Evolutionary conservation across 53 echinoderm and acorn worm genomes (phyloP).

Genomic region (Actinopyga echinites): DNA sequence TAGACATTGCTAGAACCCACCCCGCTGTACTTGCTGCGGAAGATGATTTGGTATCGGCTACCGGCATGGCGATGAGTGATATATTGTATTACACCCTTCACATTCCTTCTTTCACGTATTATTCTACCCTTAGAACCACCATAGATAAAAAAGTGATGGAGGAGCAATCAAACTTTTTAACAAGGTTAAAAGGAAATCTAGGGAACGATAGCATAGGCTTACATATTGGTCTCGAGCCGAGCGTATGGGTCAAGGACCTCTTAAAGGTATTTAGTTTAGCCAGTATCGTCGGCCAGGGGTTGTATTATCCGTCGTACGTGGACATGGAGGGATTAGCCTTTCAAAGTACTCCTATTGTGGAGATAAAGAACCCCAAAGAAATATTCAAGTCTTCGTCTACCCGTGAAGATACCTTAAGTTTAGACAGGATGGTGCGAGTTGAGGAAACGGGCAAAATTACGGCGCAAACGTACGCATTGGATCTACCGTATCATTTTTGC

Average conservation of each 20-base stretch:
- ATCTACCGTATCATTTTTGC: neutral
- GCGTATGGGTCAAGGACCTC: neutral
- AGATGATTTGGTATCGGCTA: neutral
- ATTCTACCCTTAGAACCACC: neutral
- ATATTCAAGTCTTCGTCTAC: neutral
- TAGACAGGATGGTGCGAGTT: neutral
- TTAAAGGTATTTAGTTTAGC: neutral
- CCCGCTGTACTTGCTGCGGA: neutral
- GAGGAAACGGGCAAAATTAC: too few relatives aligned
- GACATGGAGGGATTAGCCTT: neutral
- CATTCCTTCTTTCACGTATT: neutral
- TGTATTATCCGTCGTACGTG: neutral
- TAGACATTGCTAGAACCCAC: neutral
- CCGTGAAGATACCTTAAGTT: too few relatives aligned
- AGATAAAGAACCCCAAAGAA: neutral
- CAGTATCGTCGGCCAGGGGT: neutral
- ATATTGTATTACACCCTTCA: neutral
- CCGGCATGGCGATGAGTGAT: neutral
- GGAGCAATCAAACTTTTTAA: neutral
- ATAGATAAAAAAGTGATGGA: neutral
- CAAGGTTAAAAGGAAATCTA: neutral
- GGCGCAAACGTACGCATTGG: neutral
- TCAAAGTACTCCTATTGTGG: neutral
- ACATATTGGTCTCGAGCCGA: neutral
- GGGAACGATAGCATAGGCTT: neutral